Evolutionary conservation across 2,888 invertebrate species (phyloP).

Genomic region (Hymenopus coronatus): DNA sequence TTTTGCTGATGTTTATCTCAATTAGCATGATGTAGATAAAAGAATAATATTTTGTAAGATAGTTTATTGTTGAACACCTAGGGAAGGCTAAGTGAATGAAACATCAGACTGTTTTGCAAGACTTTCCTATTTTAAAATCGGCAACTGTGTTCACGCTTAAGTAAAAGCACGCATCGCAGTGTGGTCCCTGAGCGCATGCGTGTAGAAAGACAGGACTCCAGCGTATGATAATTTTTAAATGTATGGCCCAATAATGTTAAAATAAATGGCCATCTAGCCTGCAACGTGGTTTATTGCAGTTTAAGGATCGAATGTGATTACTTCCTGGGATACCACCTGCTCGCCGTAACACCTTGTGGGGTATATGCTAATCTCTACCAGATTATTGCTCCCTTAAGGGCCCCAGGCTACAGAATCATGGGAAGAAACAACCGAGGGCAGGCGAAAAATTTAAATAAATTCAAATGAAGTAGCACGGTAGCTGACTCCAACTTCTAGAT

Average conservation of each 20-base stretch:
- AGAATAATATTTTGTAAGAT: no score
- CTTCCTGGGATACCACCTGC: neutral
- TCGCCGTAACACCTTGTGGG: conserved; percentile 12
- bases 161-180: no score
- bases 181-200: neutral
- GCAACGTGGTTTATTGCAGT: neutral
- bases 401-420: neutral
- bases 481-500: neutral
- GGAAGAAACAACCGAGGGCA: neutral
- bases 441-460: conserved; percentile 16
- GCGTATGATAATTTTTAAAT: neutral
- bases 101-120: no score
- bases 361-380: conserved; percentile 2
- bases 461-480: conserved; percentile 13
- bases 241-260: neutral
- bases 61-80: no score
- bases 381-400: neutral
- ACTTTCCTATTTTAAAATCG: no score
- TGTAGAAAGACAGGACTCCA: neutral
- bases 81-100: no score
- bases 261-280: neutral
- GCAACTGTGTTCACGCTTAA: no score
- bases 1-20: no score
- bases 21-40: no score
- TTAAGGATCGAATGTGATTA: neutral